Evolutionary conservation across 2,797 vertebrate species (phyloP).

Genomic region (Heterohyrax brucei): DNA sequence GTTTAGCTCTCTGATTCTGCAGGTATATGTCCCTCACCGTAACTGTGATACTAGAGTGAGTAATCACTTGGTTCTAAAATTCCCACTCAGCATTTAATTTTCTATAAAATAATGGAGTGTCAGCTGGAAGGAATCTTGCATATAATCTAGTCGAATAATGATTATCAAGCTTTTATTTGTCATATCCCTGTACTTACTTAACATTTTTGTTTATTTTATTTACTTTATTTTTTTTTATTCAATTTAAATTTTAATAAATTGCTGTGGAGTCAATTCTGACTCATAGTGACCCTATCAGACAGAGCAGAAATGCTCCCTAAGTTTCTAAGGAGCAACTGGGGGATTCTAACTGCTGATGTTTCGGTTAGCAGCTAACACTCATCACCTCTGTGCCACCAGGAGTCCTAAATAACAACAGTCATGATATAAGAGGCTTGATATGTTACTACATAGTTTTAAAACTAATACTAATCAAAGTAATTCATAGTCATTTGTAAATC

Average conservation of each 20-base stretch:
- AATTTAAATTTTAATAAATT: background rate
- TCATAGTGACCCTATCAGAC: too few relatives aligned
- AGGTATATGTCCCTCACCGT: rapidly evolving
- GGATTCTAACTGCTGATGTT: too few relatives aligned
- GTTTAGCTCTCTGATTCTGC: rapidly evolving
- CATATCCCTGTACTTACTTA: background rate
- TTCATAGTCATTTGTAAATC: background rate
- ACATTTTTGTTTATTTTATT: constrained; percentile 2
- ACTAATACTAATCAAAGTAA: background rate
- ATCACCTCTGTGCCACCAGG: too few relatives aligned
- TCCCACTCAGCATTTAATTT: background rate
- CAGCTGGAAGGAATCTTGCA: background rate
- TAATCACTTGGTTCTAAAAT: background rate
- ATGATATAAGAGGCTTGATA: background rate
- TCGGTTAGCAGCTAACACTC: too few relatives aligned
- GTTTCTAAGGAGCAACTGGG: too few relatives aligned
- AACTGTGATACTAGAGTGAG: background rate
- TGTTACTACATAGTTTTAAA: background rate
- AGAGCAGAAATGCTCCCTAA: too few relatives aligned
- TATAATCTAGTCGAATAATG: background rate
- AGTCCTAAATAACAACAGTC: background rate
- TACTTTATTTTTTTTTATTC: background rate
- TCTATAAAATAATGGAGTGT: too few relatives aligned
- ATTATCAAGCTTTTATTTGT: background rate
- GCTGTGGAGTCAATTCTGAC: too few relatives aligned